A percentile compares a stretch with the other conserved stretches of the same genome.
Evolutionary conservation across 2,797 vertebrate genomes (phyloP).

Genomic region (Harpagifer antarcticus): DNA sequence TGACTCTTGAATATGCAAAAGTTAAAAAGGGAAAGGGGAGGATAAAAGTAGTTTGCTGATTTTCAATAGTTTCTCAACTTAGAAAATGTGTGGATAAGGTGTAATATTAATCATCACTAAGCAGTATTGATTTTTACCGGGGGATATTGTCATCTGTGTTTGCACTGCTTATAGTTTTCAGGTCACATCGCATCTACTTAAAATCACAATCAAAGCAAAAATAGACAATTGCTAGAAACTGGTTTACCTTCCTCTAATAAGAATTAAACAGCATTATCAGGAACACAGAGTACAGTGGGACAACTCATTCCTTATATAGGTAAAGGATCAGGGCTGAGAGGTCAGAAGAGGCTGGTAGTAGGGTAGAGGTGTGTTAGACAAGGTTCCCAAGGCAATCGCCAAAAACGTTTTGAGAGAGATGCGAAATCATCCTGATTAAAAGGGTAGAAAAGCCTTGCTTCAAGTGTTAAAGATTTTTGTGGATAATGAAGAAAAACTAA

Average conservation of each 20-base stretch:
- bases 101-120: background rate
- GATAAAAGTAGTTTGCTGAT: no score
- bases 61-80: background rate
- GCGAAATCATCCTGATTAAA: background rate
- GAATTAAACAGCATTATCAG: background rate
- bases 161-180: background rate
- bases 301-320: background rate
- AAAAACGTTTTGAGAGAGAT: background rate
- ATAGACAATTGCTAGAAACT: background rate
- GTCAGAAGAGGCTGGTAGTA: background rate
- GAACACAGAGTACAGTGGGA: background rate
- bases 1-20: no score
- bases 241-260: background rate
- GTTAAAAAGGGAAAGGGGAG: no score
- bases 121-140: background rate
- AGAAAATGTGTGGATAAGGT: background rate
- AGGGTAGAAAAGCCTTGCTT: background rate
- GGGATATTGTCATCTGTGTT: background rate
- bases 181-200: background rate
- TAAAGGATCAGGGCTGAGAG: background rate
- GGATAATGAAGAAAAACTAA: background rate
- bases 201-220: background rate
- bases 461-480: no score
- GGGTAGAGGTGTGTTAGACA: constrained; percentile 47
- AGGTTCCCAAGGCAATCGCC: background rate